phyloP scores from a whole-genome alignment of 2,797 vertebrate species.

The Centropyge bicolor region DNA sequence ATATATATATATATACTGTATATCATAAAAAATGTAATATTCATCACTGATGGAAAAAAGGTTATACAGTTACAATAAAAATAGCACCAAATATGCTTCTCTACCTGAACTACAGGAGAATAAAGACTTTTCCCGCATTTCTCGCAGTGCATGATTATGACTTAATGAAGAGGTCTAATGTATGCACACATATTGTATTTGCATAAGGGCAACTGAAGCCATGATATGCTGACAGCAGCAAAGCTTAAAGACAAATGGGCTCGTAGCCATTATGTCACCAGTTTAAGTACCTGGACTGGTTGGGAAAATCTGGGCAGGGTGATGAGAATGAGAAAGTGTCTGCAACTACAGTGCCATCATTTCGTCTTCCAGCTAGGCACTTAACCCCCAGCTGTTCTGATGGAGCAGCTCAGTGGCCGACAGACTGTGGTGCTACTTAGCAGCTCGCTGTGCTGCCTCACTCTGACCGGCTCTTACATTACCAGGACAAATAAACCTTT shows the following conservation, averaged over 20 bases:
- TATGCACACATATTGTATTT: slow-evolving; percentile 30
- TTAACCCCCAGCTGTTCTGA: slow-evolving; percentile 64
- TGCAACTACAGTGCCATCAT: slow-evolving; percentile 44
- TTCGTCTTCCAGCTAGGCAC: slow-evolving; percentile 54
- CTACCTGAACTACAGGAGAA: slow-evolving; percentile 21
- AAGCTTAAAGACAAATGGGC: slow-evolving; percentile 48
- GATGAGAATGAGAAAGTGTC: slow-evolving; percentile 42
- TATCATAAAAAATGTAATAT: neutral
- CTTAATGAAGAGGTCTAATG: slow-evolving; percentile 46
- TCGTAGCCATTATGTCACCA: slow-evolving; percentile 27
- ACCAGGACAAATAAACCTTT: slow-evolving; percentile 16
- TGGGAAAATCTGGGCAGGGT: slow-evolving; percentile 32
- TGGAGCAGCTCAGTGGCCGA: slow-evolving; percentile 41
- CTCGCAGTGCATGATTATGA: slow-evolving; percentile 30
- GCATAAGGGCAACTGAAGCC: slow-evolving; percentile 33
- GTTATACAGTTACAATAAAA: slow-evolving; percentile 6
- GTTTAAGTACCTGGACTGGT: slow-evolving; percentile 46
- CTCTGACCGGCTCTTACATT: slow-evolving; percentile 19
- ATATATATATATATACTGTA: neutral
- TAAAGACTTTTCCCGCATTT: slow-evolving; percentile 30
- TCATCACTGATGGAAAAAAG: neutral
- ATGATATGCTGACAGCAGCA: slow-evolving; percentile 1
- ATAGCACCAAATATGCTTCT: slow-evolving; percentile 20
- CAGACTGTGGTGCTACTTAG: slow-evolving; percentile 28
- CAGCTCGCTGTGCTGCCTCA: slow-evolving; percentile 19